Evolutionary conservation across 2,113 vertebrate genomes (phyloP), one percentile per base, ranked within the genome.

Genomic region (Tragelaphus strepsiceros): DNA sequence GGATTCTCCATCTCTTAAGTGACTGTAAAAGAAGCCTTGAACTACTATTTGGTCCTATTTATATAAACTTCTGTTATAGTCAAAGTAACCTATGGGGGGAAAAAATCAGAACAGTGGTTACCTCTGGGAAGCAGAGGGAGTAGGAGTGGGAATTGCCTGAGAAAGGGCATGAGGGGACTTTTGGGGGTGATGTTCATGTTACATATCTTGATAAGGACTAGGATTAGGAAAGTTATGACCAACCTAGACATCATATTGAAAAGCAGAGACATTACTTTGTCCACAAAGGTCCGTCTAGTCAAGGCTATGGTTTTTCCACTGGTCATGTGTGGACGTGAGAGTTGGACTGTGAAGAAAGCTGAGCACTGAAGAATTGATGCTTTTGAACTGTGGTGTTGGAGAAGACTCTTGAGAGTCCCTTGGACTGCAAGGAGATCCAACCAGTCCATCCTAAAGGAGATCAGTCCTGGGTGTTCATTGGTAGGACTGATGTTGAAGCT

Each of bases 51-150:
- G 35, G 39, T 74, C 62, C 30, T 59, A 74, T 59, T 87, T 78
- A 89, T 84, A 71, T 46, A 43, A 94, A 71, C 9, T 84, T 97
- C 49, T 43, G 51, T 15, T 16, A 54, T 5, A 87, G 11, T 53
- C 54, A 96, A 89, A 81, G 61, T 77, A 94, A 91, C 6, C 19
- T 58, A 56, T 9, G 17, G 12, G 39, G 49, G 8, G 81, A 87
- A 84, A 90, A 81, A 83, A 8, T 51, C 84, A 90, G 49, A 93
- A 92, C 17, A 61, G 26, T 53, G 28, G 51, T 83, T 96, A 91
- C 28, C 74, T 59, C 54, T 91, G 26, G n/a, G n/a, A n/a, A 14
- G 24, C 28, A 30, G 19, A 6, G 74, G 15, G 13, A 15, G 7
- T n/a, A 10, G 32, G 22, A 19, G 22, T 74, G 5, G 24, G 26